These are phyloP conservation scores for Babylonia areolata DNA, from an alignment of 1,140 invertebrate species.

Conservation along the genomic window DNA sequence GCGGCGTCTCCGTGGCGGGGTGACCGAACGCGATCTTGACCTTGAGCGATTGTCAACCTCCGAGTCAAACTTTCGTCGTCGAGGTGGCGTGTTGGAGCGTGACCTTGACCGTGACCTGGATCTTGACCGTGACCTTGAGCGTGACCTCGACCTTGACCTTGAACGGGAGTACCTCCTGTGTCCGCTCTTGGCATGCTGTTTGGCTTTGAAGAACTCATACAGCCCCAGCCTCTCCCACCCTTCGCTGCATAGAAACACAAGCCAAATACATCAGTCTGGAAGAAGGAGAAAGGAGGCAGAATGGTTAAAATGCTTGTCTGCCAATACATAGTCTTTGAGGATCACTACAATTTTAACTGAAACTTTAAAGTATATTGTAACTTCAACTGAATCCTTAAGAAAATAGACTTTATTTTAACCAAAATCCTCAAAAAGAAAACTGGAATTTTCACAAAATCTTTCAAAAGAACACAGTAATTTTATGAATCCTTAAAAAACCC, in stretches of 20 bases:
- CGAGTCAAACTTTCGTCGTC: conserved; percentile 75
- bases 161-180: conserved; percentile 50
- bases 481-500: too few relatives aligned
- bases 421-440: too few relatives aligned
- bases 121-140: conserved; percentile 56
- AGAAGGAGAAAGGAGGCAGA: too few relatives aligned
- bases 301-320: too few relatives aligned
- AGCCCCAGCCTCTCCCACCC: conserved; percentile 98
- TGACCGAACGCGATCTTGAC: conserved; percentile 49
- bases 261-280: background rate
- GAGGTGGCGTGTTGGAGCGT: conserved; percentile 34
- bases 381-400: too few relatives aligned
- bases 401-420: too few relatives aligned
- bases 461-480: too few relatives aligned
- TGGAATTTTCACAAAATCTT: too few relatives aligned
- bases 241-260: conserved; percentile 81
- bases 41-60: conserved; percentile 39
- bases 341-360: too few relatives aligned
- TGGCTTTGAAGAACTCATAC: conserved; percentile 98
- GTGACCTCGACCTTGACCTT: conserved; percentile 33
- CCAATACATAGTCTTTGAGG: too few relatives aligned
- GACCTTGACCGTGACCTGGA: conserved; percentile 59
- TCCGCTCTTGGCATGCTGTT: conserved; percentile 88
- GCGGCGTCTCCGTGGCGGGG: conserved; percentile 74
- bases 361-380: too few relatives aligned